These are phyloP conservation scores for Drosophila rubida DNA, from an alignment of 2,888 invertebrate genomes.

Conservation along the genomic window DNA sequence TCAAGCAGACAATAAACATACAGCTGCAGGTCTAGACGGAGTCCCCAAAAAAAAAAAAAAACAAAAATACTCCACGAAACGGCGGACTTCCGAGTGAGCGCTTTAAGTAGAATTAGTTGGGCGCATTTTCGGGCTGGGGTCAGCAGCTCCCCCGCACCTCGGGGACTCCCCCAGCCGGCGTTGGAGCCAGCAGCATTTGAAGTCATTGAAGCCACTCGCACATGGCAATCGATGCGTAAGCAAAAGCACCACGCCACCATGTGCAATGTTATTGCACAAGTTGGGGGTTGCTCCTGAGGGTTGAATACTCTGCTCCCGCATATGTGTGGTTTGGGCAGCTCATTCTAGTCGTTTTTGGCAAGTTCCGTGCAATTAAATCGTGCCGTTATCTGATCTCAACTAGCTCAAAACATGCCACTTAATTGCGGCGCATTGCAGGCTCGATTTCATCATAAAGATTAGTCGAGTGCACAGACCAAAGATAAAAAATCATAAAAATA, in stretches of 20 bases:
- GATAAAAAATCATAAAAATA: constrained; percentile 71
- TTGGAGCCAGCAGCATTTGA: constrained; percentile 20
- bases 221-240: constrained; percentile 73
- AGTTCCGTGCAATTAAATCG: constrained; percentile 70
- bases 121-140: constrained; percentile 40
- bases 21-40: constrained; percentile 25
- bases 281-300: constrained; percentile 54
- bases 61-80: constrained; percentile 33
- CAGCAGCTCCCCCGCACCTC: constrained; percentile 33
- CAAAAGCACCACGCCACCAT: constrained; percentile 54
- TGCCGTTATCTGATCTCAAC: constrained; percentile 55
- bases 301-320: constrained; percentile 20
- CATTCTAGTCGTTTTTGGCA: constrained; percentile 40
- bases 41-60: constrained; percentile 7
- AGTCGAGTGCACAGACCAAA: constrained; percentile 5
- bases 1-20: constrained; percentile 52
- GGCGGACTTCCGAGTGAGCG: constrained; percentile 57
- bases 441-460: constrained; percentile 74
- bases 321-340: constrained; percentile 7
- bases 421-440: constrained; percentile 62
- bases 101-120: constrained; percentile 68
- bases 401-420: constrained; percentile 45
- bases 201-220: constrained; percentile 48
- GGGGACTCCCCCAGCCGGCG: constrained; percentile 26
- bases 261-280: constrained; percentile 58